Conservation (phyloP, 2,113 vertebrate genomes). For the Phodopus roborovskii region DNA sequence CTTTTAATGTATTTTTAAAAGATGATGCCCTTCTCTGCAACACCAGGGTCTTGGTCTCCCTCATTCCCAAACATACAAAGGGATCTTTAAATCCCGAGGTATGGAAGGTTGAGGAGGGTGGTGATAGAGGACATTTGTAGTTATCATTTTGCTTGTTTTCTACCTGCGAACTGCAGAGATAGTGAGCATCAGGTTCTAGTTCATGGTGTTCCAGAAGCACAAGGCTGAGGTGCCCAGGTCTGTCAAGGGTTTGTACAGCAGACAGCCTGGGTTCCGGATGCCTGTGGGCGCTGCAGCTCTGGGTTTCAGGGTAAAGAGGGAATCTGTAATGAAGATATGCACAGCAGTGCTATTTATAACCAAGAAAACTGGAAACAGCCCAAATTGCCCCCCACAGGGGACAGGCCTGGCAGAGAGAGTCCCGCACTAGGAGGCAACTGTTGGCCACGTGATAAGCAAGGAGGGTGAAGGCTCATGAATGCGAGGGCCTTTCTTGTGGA, state of each 20-base stretch:
- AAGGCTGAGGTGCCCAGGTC: not conserved
- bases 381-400: conserved; percentile 64
- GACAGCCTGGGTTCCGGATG: not conserved
- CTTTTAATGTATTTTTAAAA: no score
- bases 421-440: conserved; percentile 35
- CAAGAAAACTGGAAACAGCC: conserved; percentile 71
- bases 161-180: not conserved
- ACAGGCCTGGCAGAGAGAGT: conserved; percentile 65
- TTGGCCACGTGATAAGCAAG: conserved; percentile 41
- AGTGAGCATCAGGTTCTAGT: not conserved
- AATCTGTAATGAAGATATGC: conserved; percentile 74
- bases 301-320: conserved; percentile 54
- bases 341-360: conserved; percentile 76
- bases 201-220: not conserved
- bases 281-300: conserved; percentile 26
- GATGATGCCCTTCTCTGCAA: not conserved
- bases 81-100: not conserved
- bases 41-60: not conserved
- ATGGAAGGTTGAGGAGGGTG: no score
- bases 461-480: conserved; percentile 34
- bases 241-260: not conserved
- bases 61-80: not conserved
- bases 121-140: not conserved
- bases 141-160: not conserved
- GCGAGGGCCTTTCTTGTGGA: conserved; percentile 39